Base-by-base conservation (phyloP, 1,140 invertebrate species). In the Caenorhabditis brenneri region DNA sequence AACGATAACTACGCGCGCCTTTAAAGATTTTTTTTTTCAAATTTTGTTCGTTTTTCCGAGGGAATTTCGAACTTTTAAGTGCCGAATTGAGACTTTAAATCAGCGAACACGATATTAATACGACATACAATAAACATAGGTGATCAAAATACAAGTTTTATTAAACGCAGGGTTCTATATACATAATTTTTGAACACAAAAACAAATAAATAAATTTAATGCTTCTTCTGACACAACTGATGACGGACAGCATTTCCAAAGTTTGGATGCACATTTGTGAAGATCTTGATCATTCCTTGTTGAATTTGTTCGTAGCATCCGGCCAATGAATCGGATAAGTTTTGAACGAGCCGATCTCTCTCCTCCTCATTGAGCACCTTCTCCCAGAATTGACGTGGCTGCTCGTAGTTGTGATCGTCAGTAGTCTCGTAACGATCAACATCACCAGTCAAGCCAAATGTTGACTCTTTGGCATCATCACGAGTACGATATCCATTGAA, bases 381-480 rank as follows among this genome's bases (percentile, higher is more conserved):
- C 31, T 93, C 93, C 93, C 94, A 98, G 91, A 98, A 97, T 12
- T 91, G 88, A 16, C 93, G 93, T 0, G 94, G 93, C 92, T 99
- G 97, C 0, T 93, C 93, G 91, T 94, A 98, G 91, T 98, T 96
- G 88, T 98, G 96, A 86, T 96, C 95, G 88, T 95, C 94, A 2
- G 93, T 93, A 51, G 94, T 94, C 86, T 96, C 95, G 90, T 94
- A 95, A 69, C 96, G 91, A 33, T 94, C 86, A 22, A 93, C 92
- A 87, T 93, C 93, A 33, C 93, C 93, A 84, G 90, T 82, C 22
- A 91, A 58, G 27, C 60, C 60, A 36, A 88, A 92, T 16, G 87
- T 87, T 42, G 84, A 88, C 69, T 91, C 92, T 24, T 88, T 12
- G 36, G 46, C 51, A 29, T 86, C 83, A 6, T 81, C 78, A 5